A percentile compares a stretch with the other conserved stretches of the same genome.
Evolutionary conservation across 37 sponge, comb jelly and placozoan genomes (phyloP).

Genomic region (Beroe ovata): DNA sequence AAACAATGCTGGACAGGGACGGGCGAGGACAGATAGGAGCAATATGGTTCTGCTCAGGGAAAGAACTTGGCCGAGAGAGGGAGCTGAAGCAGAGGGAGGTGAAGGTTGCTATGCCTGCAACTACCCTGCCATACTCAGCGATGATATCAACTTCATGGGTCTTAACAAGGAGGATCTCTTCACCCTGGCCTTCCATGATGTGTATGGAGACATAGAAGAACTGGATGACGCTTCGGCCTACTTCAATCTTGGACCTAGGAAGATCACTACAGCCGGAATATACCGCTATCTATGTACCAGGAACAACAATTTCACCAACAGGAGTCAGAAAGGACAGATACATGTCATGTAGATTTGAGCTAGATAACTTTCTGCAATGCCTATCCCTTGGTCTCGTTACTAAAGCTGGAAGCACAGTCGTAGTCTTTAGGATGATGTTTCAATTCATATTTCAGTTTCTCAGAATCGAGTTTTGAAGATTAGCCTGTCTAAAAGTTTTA

Average conservation of each 20-base stretch:
- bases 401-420: too few relatives aligned
- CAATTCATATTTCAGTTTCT: too few relatives aligned
- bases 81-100: neutral
- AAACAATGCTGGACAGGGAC: conserved; percentile 96
- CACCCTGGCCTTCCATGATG: conserved; percentile 31
- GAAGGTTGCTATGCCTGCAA: conserved; percentile 60
- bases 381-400: too few relatives aligned
- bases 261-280: conserved; percentile 76
- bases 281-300: conserved; percentile 94
- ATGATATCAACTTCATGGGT: conserved; percentile 60
- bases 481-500: too few relatives aligned
- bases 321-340: conserved; percentile 89
- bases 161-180: conserved; percentile 59
- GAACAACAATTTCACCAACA: conserved; percentile 99
- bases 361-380: too few relatives aligned
- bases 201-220: conserved; percentile 89
- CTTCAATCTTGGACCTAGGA: conserved; percentile 87
- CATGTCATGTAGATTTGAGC: neutral
- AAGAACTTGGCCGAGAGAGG: conserved; percentile 69
- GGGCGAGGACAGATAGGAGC: conserved; percentile 88
- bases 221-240: conserved; percentile 97
- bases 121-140: conserved; percentile 7
- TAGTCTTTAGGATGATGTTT: too few relatives aligned
- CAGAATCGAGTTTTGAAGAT: too few relatives aligned
- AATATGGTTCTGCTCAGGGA: conserved; percentile 88